Evolutionary conservation across 1,140 invertebrate genomes (phyloP).

Genomic region (Gonioctena quinquepunctata): DNA sequence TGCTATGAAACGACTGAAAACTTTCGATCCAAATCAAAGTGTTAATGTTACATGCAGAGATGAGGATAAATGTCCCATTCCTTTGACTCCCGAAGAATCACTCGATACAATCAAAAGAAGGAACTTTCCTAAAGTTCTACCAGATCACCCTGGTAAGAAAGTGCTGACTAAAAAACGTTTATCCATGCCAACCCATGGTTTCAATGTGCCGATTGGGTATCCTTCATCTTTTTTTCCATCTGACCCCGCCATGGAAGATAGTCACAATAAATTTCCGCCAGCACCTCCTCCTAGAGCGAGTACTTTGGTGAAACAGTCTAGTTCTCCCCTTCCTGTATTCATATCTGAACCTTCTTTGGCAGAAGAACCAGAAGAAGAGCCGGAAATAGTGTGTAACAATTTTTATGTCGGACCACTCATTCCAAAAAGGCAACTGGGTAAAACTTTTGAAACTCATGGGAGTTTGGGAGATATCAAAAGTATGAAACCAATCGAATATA

Average conservation of each 20-base stretch:
- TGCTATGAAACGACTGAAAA: conserved; percentile 48
- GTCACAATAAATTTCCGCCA: conserved; percentile 60
- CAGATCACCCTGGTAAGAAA: conserved; percentile 65
- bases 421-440: conserved; percentile 43
- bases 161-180: conserved; percentile 58
- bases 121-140: conserved; percentile 82
- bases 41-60: conserved; percentile 75
- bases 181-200: conserved; percentile 59
- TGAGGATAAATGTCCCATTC: conserved; percentile 52
- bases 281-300: conserved; percentile 66
- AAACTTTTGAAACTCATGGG: neutral
- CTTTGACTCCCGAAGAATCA: conserved; percentile 69
- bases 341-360: conserved; percentile 56
- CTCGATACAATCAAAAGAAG: conserved; percentile 72
- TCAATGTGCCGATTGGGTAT: conserved; percentile 54
- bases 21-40: conserved; percentile 62
- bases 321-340: conserved; percentile 37
- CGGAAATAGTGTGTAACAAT: conserved; percentile 58
- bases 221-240: conserved; percentile 53
- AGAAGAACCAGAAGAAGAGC: conserved; percentile 52
- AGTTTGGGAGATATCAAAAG: neutral
- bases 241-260: conserved; percentile 48
- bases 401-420: conserved; percentile 60
- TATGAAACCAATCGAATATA: conserved; percentile 41
- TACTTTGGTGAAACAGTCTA: conserved; percentile 61